A percentile compares a stretch with the other conserved stretches of the same genome.
Evolutionary conservation across 2,888 invertebrate genomes (phyloP).

Genomic region (Pseudococcus viburni): DNA sequence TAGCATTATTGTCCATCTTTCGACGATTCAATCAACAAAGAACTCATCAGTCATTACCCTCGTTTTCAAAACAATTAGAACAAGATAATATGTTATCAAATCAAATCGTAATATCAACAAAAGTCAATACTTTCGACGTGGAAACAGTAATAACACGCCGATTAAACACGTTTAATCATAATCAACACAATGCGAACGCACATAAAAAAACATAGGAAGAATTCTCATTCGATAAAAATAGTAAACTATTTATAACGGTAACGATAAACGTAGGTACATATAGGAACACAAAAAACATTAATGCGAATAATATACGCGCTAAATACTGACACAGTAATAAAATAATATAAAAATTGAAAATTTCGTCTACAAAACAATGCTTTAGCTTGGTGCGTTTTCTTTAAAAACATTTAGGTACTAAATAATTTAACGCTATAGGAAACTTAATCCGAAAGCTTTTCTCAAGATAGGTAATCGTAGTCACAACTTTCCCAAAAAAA

Average conservation of each 20-base stretch:
- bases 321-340: constrained; percentile 36
- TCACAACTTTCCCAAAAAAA: neutral
- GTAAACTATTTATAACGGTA: constrained; percentile 27
- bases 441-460: constrained; percentile 10
- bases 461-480: neutral
- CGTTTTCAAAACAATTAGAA: no score
- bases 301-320: constrained; percentile 43
- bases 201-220: constrained; percentile 39
- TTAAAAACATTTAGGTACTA: neutral
- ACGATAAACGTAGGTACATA: constrained; percentile 15
- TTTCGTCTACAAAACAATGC: constrained; percentile 33
- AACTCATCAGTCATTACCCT: no score
- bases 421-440: constrained; percentile 1
- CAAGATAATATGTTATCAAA: no score
- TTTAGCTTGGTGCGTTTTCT: constrained; percentile 36
- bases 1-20: no score
- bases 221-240: constrained; percentile 45
- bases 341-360: constrained; percentile 51
- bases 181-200: neutral
- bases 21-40: no score
- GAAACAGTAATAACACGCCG: neutral
- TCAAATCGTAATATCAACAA: no score
- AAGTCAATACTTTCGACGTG: no score
- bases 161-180: constrained; percentile 44
- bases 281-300: constrained; percentile 51